These are phyloP conservation scores for Podarcis lilfordi DNA, from an alignment of 2,797 vertebrate genomes.

Conservation along the genomic window DNA sequence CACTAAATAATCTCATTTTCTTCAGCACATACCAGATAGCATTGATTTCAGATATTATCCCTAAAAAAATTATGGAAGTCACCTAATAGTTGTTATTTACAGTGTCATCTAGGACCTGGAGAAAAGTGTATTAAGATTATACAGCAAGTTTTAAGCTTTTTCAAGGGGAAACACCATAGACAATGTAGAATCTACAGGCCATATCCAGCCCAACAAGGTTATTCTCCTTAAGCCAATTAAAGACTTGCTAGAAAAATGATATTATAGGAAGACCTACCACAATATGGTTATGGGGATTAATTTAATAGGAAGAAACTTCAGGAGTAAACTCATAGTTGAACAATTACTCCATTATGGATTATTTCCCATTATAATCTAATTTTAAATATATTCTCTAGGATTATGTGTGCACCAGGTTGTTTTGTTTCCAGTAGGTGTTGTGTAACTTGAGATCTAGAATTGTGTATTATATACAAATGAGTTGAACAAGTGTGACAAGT, in stretches of 20 bases:
- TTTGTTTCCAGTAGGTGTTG: constrained; percentile 5
- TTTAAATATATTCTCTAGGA: constrained; percentile 1
- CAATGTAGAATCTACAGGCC: too few species aligned
- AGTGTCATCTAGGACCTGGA: too few species aligned
- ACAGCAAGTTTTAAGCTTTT: too few species aligned
- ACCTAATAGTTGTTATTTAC: too few species aligned
- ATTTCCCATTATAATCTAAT: background rate
- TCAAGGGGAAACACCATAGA: too few species aligned
- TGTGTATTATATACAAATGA: constrained; percentile 27
- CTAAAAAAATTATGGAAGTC: background rate
- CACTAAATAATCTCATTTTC: background rate
- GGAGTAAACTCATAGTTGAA: background rate
- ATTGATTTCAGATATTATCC: background rate
- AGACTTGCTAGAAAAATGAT: too few species aligned
- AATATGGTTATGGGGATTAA: background rate
- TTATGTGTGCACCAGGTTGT: background rate
- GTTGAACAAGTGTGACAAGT: constrained; percentile 29
- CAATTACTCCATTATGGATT: background rate
- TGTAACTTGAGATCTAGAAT: constrained; percentile 28
- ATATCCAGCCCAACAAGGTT: too few species aligned
- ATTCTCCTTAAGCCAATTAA: too few species aligned
- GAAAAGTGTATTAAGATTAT: background rate
- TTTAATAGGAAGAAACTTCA: background rate
- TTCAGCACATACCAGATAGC: background rate
- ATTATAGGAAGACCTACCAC: too few species aligned